phyloP scores from a whole-genome alignment of 2,797 vertebrate genomes.

The Loris lydekkerianus region DNA sequence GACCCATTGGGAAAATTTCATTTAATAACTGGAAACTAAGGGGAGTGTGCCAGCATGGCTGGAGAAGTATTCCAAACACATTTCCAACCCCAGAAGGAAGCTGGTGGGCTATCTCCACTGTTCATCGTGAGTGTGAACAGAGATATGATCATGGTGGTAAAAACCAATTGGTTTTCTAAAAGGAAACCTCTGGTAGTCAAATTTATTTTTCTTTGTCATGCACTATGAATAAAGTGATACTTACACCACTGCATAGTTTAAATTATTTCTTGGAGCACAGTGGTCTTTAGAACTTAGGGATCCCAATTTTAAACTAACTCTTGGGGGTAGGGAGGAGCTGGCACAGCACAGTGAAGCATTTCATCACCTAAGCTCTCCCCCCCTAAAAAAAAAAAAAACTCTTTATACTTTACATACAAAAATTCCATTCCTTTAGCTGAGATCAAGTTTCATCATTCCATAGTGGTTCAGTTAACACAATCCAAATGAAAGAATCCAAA shows the following conservation, averaged over 20 bases:
- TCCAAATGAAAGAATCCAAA: slow-evolving; percentile 67
- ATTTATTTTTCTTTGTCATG: slow-evolving; percentile 76
- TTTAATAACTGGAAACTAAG: background rate
- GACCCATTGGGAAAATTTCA: background rate
- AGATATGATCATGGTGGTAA: background rate
- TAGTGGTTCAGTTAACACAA: slow-evolving; percentile 63
- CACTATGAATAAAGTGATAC: slow-evolving; percentile 60
- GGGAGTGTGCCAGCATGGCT: background rate
- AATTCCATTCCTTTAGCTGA: slow-evolving; percentile 65
- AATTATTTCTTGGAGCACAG: slow-evolving; percentile 69
- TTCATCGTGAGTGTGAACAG: background rate
- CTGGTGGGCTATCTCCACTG: background rate
- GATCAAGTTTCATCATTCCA: slow-evolving; percentile 67
- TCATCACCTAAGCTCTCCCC: slow-evolving; percentile 58
- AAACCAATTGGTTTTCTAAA: slow-evolving; percentile 56
- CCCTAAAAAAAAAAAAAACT: background rate
- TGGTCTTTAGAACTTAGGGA: slow-evolving; percentile 20
- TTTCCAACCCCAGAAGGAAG: background rate
- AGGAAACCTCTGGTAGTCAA: slow-evolving; percentile 56
- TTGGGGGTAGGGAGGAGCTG: slow-evolving; percentile 4
- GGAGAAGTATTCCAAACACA: background rate
- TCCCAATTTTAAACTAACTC: slow-evolving; percentile 54
- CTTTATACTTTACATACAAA: slow-evolving; percentile 66
- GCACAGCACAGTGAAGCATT: background rate
- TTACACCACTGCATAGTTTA: slow-evolving; percentile 28